Percentiles rank a stretch among this genome's conserved stretches.
Evolutionary conservation across 2,797 vertebrate genomes (phyloP).

Genomic region (Chiroxiphia lanceolata): DNA sequence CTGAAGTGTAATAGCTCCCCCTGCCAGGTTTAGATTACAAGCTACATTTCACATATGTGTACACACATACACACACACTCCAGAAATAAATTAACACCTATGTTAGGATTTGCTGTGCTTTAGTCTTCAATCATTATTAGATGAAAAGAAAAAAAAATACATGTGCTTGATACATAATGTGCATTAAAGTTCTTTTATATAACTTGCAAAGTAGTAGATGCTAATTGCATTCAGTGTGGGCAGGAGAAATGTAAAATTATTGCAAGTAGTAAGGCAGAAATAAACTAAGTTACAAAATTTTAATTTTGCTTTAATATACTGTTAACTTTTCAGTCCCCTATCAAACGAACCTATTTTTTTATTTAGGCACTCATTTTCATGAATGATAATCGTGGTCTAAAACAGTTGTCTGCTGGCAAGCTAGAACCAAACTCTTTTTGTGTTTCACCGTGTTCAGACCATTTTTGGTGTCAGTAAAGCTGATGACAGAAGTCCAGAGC

Average conservation of each 20-base stretch:
- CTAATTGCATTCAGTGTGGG: neutral
- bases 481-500: neutral
- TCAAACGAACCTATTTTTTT: neutral
- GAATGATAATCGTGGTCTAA: neutral
- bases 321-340: neutral
- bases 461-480: neutral
- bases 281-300: neutral
- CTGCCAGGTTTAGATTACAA: slow-evolving; percentile 64
- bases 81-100: neutral
- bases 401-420: neutral
- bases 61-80: neutral
- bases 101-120: neutral
- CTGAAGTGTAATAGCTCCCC: slow-evolving; percentile 70
- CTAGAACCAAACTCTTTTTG: neutral
- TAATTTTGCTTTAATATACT: neutral
- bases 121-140: neutral
- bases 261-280: neutral
- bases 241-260: neutral
- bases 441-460: accelerated
- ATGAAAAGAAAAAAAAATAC: neutral
- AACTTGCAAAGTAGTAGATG: neutral
- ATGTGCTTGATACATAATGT: neutral
- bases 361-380: neutral
- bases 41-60: neutral
- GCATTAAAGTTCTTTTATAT: neutral